Conservation (phyloP, 1,140 invertebrate species). For the Drosophila littoralis region DNA sequence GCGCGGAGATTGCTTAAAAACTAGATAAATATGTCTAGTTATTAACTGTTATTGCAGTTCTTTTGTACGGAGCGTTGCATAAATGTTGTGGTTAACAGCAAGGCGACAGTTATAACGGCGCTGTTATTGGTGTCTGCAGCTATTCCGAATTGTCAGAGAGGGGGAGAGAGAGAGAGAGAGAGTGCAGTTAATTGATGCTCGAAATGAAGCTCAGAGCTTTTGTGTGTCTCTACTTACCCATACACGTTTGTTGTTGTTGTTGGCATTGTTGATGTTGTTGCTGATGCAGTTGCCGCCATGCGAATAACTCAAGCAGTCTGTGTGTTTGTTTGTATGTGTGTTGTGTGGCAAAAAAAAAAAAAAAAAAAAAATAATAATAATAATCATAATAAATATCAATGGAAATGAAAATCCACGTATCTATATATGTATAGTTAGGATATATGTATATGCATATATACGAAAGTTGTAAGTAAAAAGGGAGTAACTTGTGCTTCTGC, state of each 20-base stretch:
- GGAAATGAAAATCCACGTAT: conserved; percentile 11
- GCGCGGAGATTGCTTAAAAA: conserved; percentile 28
- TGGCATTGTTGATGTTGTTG: conserved; percentile 2
- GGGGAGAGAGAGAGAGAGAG: not conserved
- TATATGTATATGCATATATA: conserved; percentile 1
- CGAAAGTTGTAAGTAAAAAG: conserved; percentile 28
- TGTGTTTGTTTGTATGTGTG: conserved; percentile 8
- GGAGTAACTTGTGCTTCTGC: conserved; percentile 34
- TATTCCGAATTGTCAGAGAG: not conserved
- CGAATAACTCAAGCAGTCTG: conserved; percentile 8
- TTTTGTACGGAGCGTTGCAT: conserved; percentile 19
- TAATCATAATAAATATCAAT: conserved; percentile 42
- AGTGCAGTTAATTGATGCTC: not conserved
- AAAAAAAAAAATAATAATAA: no score
- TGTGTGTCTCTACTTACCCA: conserved; percentile 1
- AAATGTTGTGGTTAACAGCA: conserved; percentile 11
- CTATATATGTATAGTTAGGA: not conserved
- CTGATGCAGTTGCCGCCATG: conserved; percentile 13
- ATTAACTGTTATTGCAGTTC: conserved; percentile 7
- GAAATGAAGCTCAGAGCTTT: not conserved
- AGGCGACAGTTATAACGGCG: conserved; percentile 17
- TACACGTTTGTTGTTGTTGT: conserved; percentile 16
- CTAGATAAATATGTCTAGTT: conserved; percentile 4
- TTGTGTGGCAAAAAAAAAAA: conserved; percentile 12
- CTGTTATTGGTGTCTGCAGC: conserved; percentile 15